A percentile compares a stretch with the other conserved stretches of the same genome.
Evolutionary conservation across 2,113 vertebrate species (phyloP).

Genomic region (Nerophis lumbriciformis): DNA sequence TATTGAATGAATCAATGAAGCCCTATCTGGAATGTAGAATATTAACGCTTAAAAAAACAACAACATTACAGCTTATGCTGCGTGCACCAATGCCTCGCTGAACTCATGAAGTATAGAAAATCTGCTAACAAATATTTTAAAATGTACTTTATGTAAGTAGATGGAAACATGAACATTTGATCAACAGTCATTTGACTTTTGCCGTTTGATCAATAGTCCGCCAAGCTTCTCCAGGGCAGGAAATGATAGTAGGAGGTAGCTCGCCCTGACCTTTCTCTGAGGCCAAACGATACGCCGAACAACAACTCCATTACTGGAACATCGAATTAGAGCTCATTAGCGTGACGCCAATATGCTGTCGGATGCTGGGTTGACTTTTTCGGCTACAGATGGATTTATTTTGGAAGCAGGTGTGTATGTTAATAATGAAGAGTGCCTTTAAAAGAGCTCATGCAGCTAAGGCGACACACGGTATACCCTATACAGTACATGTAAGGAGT

Average conservation of each 20-base stretch:
- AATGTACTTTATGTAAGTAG: slow-evolving; percentile 1
- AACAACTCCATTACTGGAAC: slow-evolving; percentile 25
- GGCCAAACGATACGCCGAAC: slow-evolving; percentile 20
- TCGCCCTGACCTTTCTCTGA: slow-evolving; percentile 44
- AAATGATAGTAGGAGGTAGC: slow-evolving; percentile 35
- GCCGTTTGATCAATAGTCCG: slow-evolving; percentile 42
- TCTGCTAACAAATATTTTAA: no score
- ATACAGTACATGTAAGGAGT: slow-evolving; percentile 5
- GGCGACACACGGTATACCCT: not conserved
- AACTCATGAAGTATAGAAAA: no score
- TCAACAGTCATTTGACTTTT: slow-evolving; percentile 10
- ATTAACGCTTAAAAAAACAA: no score
- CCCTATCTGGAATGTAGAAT: no score
- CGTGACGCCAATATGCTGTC: not conserved
- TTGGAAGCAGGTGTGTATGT: slow-evolving; percentile 1
- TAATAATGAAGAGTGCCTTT: slow-evolving; percentile 18
- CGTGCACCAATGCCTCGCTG: no score
- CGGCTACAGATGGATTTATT: slow-evolving; percentile 13
- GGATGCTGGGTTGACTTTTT: slow-evolving; percentile 28
- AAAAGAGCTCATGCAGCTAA: slow-evolving; percentile 13
- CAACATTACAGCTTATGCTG: no score
- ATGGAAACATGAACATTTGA: slow-evolving; percentile 9
- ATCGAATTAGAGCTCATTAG: slow-evolving; percentile 47
- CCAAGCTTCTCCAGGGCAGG: slow-evolving; percentile 19
- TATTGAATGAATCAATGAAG: no score